Conservation (phyloP, 1,140 invertebrate genomes). For the Cydia pomonella region DNA sequence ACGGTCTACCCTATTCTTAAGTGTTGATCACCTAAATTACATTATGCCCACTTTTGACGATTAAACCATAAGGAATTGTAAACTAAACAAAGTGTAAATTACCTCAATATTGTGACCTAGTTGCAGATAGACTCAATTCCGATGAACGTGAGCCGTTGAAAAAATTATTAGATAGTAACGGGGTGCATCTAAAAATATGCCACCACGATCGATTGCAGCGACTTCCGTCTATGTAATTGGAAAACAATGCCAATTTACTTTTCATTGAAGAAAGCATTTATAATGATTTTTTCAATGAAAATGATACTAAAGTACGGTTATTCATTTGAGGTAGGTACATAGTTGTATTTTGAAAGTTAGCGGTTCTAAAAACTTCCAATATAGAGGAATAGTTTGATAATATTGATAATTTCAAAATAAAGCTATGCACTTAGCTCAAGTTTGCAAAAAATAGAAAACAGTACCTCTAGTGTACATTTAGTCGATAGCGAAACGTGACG, state of each 20-base stretch:
- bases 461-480: too few relatives aligned
- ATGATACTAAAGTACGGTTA: not conserved
- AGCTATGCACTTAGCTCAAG: too few relatives aligned
- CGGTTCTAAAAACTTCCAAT: not conserved
- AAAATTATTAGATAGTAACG: constrained; percentile 61
- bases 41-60: not conserved
- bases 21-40: too few relatives aligned
- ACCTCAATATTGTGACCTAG: constrained; percentile 33
- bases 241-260: constrained; percentile 15
- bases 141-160: constrained; percentile 53
- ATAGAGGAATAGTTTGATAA: too few relatives aligned
- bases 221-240: constrained; percentile 30
- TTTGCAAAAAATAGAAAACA: too few relatives aligned
- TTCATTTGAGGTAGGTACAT: not conserved
- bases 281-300: not conserved
- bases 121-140: constrained; percentile 50
- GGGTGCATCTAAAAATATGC: constrained; percentile 76
- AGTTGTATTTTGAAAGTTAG: not conserved
- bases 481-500: too few relatives aligned
- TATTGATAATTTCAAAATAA: too few relatives aligned
- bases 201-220: constrained; percentile 60
- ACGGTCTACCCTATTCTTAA: too few relatives aligned
- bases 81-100: constrained; percentile 14
- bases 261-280: not conserved
- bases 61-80: not conserved